Percentiles rank a stretch among this genome's conserved stretches.
These are phyloP conservation scores for Echeneis naucrates DNA, from an alignment of 2,797 vertebrate species.

Conservation along the genomic window DNA sequence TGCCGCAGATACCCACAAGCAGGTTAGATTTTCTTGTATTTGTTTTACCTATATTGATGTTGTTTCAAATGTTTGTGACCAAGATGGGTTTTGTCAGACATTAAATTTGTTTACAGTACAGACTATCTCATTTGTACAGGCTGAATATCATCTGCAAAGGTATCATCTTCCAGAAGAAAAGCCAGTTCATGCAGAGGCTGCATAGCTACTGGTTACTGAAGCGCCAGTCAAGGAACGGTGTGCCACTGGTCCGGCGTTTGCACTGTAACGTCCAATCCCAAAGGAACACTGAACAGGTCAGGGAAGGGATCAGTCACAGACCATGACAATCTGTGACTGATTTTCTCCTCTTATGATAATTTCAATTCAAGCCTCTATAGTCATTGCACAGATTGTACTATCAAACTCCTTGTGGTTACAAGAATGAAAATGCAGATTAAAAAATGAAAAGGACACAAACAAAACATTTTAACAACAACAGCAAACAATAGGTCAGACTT, in stretches of 20 bases:
- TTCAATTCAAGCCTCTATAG: too few relatives aligned
- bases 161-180: conserved; percentile 94
- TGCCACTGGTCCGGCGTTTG: conserved; percentile 93
- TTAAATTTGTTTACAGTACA: conserved; percentile 1
- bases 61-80: background rate
- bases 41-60: background rate
- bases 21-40: conserved; percentile 84
- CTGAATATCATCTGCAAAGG: conserved; percentile 95
- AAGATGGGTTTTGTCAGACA: background rate
- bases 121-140: conserved; percentile 79
- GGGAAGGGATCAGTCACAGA: conserved; percentile 24
- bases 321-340: background rate
- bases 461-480: too few relatives aligned
- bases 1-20: conserved; percentile 93
- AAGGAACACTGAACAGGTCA: conserved; percentile 91
- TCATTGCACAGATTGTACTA: too few relatives aligned
- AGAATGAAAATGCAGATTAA: too few relatives aligned
- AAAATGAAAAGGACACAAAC: too few relatives aligned
- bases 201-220: conserved; percentile 98
- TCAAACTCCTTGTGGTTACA: too few relatives aligned
- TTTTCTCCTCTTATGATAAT: background rate
- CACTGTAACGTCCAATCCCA: conserved; percentile 92
- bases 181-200: conserved; percentile 96
- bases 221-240: conserved; percentile 94
- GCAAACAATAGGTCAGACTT: too few relatives aligned